Base-by-base conservation (phyloP, 1,140 invertebrate species). In the Schlechtendalia chinensis region DNA sequence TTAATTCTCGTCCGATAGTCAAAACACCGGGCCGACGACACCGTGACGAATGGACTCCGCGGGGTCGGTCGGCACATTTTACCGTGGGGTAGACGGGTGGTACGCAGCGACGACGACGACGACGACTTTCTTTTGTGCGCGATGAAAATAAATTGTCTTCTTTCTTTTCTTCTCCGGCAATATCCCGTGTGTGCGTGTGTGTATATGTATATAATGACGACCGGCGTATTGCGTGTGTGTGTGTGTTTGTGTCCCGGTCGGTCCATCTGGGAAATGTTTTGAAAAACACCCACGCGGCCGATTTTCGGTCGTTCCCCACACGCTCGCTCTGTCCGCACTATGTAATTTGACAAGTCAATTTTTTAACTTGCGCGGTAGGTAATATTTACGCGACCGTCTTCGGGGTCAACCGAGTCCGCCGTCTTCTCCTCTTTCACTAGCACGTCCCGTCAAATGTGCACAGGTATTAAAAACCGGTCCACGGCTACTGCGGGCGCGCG, bases 1-100 rank as follows among this genome's bases (percentile, higher is more conserved):
- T 69, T 69, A 69, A 69, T 69, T n/a, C 67, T 69, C 22, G 45
- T 69, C 39, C 65, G 27, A 29, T 45, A 45, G 12, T 45, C n/a
- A 47, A 22, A 47, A 67, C n/a, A 67, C 19, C 11, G 12, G n/a
- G 4, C 39, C 65, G 12, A 63, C 29, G 27, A n/a, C 16, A 17
- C 12, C 19, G 61, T 39, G 19, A 65, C 61, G 17, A 17, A n/a
- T 27, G 17, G 19, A n/a, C 32, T 39, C 29, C 2, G 29, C 27
- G 19, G 29, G 16, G 16, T 27, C 6, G 12, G 1, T 27, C 24
- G 59, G 16, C 5, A 61, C 17, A 16, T 27, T 17, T 61, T 8
- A 39, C 32, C 32, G 32, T 39, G 32, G 32, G 3, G 32, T 39
- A 39, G 8, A 39, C n/a, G n/a, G 32, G 32, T 39, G 32, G 32